Evolutionary conservation across 2,113 vertebrate genomes (phyloP), one percentile per base, ranked within the genome.

Genomic region (Zootoca vivipara): DNA sequence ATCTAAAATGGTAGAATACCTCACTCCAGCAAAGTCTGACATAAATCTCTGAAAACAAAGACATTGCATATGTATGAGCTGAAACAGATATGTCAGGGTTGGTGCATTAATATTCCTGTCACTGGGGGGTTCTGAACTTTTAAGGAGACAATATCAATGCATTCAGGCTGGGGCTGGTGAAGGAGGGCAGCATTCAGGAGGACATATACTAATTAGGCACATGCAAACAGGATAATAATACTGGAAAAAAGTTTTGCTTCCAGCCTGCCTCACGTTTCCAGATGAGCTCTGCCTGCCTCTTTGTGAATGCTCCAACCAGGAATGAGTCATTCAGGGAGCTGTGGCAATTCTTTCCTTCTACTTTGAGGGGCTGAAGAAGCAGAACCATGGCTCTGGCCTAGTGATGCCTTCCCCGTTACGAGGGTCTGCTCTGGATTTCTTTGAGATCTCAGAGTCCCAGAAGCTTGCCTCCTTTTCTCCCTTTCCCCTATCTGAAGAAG

Each of bases 21-120:
- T 98, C 98, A 98, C 97, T 99, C 98, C 97, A 97, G 98, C 98
- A 98, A 98, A 98, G 98, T 98, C 98, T 99, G 98, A 99, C 99
- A 99, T 99, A 99, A 99, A 99, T 99, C 99, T 99, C 99, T 97
- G 98, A 99, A 99, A 99, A 99, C 98, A 98, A 98, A 98, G 98
- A 98, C 98, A 97, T 98, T 99, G 98, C 98, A 99, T 99, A 99
- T 99, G 98, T 98, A 99, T 99, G 99, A 99, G 98, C 98, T 98
- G 98, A 99, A 99, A 99, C 97, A 98, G 98, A 99, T 99, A 99
- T 98, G 98, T 99, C 98, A 99, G 97, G 98, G 97, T 98, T 98
- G 97, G 98, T 97, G 98, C 98, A 99, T 99, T 99, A 99, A 99
- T 99, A 99, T 99, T 99, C 99, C 98, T 99, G 98, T 99, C 99